A percentile compares a stretch with the other conserved stretches of the same genome.
Evolutionary conservation across 2,888 invertebrate genomes (phyloP).

Genomic region (Sphinx pinastri): DNA sequence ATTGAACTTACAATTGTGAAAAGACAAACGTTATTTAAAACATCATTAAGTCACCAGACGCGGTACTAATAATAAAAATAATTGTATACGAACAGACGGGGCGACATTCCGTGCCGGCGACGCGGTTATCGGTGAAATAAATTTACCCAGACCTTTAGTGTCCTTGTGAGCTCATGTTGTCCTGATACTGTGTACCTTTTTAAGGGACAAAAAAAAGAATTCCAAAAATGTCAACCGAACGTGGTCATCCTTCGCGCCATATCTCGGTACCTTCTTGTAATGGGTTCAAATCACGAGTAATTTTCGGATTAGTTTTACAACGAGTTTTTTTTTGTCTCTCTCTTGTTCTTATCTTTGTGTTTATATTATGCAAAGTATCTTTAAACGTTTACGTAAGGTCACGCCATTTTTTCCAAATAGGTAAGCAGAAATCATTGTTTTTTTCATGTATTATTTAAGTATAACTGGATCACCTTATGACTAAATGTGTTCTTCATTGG

Average conservation of each 20-base stretch:
- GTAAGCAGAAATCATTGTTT: neutral
- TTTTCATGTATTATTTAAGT: too few species aligned
- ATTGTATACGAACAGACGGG: conserved; percentile 36
- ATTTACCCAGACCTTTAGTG: conserved; percentile 41
- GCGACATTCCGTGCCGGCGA: conserved; percentile 56
- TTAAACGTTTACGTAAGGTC: neutral
- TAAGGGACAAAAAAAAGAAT: conserved; percentile 21
- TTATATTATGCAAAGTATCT: neutral
- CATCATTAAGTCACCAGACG: conserved; percentile 27
- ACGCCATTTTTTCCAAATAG: neutral
- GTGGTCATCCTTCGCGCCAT: conserved; percentile 20
- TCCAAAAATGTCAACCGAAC: conserved; percentile 22
- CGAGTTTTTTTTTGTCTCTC: conserved; percentile 4
- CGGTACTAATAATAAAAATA: conserved; percentile 31
- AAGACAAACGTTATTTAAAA: conserved; percentile 8
- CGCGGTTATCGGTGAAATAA: conserved; percentile 56
- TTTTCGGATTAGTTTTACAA: conserved; percentile 11
- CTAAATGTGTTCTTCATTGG: too few species aligned
- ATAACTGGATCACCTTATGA: too few species aligned
- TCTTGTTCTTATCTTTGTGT: neutral
- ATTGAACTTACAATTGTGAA: neutral
- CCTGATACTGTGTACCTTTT: conserved; percentile 27
- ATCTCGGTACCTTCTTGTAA: conserved; percentile 21
- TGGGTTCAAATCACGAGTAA: conserved; percentile 14
- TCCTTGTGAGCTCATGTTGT: conserved; percentile 28